Base-by-base conservation (phyloP, 2,797 vertebrate species). In the Megalops cyprinoides region DNA sequence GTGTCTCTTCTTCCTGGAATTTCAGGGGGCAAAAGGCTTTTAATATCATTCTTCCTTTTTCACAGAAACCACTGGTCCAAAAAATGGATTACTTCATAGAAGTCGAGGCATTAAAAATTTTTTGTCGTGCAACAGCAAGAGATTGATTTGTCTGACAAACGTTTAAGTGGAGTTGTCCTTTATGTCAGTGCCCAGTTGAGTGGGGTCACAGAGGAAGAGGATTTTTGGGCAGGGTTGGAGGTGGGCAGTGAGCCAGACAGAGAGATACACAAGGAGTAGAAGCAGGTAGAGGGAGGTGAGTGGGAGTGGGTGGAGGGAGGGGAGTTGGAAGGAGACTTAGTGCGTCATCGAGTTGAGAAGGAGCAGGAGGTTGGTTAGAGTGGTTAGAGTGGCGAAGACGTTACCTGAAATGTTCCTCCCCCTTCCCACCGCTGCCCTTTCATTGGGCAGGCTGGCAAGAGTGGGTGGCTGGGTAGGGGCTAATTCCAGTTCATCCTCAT, bases 401-500 rank as follows among this genome's bases (percentile, higher is more conserved):
- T 94, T 95, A 96, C 92, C 93, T 91, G 94, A 87, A 42, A 82
- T 25, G 71, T 85, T 90, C 87, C 90, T 84, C 42, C 95, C 90
- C 0, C 93, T 90, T 34, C 91, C 91, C 37, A 93, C 87, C 82
- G 96, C 94, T 88, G 95, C 94, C 76, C 94, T 93, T 86, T 97
- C 95, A 77, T 96, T 94, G 83, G 96, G 94, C 79, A 95, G 92
- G 84, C 82, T 0, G 91, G 90, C 86, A 80, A 75, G 87, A 86
- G 87, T 74, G 74, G 48, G 86, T 81, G 83, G 84, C 2, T 84
- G 77, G 12, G 86, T 81, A 18, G 71, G 0, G 0, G 87, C 44
- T 51, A 80, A 65, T 39, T 80, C 79, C 46, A 46, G 87, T 85
- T 91, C 81, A 0, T 81, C 84, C 86, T 86, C 65, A 44, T 83